phyloP scores from a whole-genome alignment of 1,140 invertebrate genomes.

The Neocloeon triangulifer region DNA sequence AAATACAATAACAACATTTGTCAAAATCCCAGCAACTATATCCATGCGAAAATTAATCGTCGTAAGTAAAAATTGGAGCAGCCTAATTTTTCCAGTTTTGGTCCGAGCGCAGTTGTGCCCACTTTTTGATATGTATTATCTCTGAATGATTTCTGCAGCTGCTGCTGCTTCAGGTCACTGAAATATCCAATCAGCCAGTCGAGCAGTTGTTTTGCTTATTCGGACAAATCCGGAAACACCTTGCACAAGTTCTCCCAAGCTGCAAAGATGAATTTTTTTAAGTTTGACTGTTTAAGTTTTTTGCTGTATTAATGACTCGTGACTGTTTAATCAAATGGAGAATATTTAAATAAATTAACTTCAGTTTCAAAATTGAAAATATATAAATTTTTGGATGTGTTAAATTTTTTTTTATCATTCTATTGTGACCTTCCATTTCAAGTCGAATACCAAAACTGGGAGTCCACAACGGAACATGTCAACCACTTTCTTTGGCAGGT shows the following conservation, averaged over 20 bases:
- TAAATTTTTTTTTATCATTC: too few species aligned
- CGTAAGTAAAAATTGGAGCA: constrained; percentile 32
- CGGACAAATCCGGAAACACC: constrained; percentile 43
- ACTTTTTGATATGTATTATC: constrained; percentile 36
- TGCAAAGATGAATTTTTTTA: too few species aligned
- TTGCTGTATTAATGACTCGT: too few species aligned
- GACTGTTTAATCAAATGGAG: too few species aligned
- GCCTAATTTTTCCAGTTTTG: constrained; percentile 52
- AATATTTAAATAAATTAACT: too few species aligned
- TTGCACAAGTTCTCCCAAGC: constrained; percentile 73
- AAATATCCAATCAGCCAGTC: constrained; percentile 58
- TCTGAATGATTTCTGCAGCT: constrained; percentile 29
- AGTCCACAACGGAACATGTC: constrained; percentile 97
- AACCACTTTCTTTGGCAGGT: constrained; percentile 98
- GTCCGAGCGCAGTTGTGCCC: constrained; percentile 52
- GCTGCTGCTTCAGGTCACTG: constrained; percentile 28
- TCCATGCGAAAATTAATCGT: not conserved
- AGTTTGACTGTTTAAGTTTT: too few species aligned
- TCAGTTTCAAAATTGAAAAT: too few species aligned
- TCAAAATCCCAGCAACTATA: constrained; percentile 1
- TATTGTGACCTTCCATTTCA: constrained; percentile 46
- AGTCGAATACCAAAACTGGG: constrained; percentile 62
- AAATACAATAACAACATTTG: not conserved
- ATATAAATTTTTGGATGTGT: too few species aligned
- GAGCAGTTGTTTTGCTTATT: constrained; percentile 48